Conservation (phyloP, 2,113 vertebrate genomes). For the Halichoerus grypus region DNA sequence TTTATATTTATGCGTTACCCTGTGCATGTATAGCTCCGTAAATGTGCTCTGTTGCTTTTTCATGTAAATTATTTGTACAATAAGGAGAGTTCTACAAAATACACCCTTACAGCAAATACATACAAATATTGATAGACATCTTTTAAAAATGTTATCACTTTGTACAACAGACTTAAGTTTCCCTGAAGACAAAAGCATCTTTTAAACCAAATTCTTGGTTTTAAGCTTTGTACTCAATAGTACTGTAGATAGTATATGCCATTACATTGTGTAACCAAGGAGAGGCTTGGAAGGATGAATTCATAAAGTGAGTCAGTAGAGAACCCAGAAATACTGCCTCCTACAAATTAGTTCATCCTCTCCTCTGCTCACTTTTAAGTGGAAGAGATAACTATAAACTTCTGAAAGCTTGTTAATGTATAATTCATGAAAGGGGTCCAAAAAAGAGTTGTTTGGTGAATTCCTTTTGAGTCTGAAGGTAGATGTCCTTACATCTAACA, state of each 20-base stretch:
- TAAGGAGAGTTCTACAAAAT: background rate
- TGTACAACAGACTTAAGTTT: background rate
- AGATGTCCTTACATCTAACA: constrained; percentile 38
- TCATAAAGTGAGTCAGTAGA: constrained; percentile 10
- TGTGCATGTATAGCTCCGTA: background rate
- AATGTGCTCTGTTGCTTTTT: background rate
- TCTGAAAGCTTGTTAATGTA: constrained; percentile 71
- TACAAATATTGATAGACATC: background rate
- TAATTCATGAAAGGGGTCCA: constrained; percentile 64
- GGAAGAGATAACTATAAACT: constrained; percentile 69
- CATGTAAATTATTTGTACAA: background rate
- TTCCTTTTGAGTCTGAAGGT: constrained; percentile 27
- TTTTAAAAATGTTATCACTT: constrained; percentile 15
- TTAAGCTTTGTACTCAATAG: background rate
- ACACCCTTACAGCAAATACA: background rate
- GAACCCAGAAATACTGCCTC: constrained; percentile 29
- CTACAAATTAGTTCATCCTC: constrained; percentile 49
- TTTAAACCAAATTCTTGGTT: background rate
- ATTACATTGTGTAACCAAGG: constrained; percentile 44
- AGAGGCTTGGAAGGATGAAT: constrained; percentile 13
- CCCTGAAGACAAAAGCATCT: constrained; percentile 8
- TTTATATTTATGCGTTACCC: background rate
- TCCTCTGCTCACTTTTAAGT: constrained; percentile 55
- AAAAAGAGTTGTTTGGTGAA: constrained; percentile 44
- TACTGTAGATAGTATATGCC: background rate